phyloP scores from a whole-genome alignment of 2,797 vertebrate species.

The Delichon dasypus region DNA sequence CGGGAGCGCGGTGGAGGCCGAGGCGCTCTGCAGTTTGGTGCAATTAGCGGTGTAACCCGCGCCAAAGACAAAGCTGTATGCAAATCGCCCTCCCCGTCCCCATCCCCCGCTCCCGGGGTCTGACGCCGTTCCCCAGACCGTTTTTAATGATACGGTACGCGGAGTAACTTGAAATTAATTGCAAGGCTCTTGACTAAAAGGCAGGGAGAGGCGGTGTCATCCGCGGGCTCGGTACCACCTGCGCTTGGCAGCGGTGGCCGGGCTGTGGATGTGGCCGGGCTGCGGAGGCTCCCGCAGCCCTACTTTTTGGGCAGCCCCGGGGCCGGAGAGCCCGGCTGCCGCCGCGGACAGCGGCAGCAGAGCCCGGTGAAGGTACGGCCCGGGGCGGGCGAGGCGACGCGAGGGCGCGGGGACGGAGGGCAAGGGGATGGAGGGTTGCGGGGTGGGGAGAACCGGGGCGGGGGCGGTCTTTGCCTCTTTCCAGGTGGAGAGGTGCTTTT shows the following conservation, averaged over 20 bases:
- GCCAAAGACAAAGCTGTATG: slow-evolving; percentile 76
- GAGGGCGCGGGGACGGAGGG: no score
- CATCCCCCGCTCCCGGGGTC: neutral
- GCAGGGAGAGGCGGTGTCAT: neutral
- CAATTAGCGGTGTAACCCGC: slow-evolving; percentile 68
- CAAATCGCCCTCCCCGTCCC: slow-evolving; percentile 40
- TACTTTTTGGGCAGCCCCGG: neutral
- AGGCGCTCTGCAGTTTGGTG: slow-evolving; percentile 48
- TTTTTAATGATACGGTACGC: slow-evolving; percentile 64
- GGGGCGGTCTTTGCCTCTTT: neutral
- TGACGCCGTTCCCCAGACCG: slow-evolving; percentile 60
- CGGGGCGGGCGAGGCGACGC: neutral
- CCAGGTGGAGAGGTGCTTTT: neutral
- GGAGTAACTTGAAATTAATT: slow-evolving; percentile 76
- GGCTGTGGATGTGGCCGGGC: neutral
- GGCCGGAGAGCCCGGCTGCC: neutral
- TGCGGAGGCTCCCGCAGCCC: neutral
- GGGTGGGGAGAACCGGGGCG: neutral
- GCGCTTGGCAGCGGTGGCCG: neutral
- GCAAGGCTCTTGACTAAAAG: slow-evolving; percentile 68
- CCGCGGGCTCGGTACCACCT: neutral
- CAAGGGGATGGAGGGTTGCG: neutral
- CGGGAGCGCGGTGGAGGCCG: slow-evolving; percentile 25
- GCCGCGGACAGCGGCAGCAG: neutral
- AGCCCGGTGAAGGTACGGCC: slow-evolving; percentile 33